Evolutionary conservation across 2,888 invertebrate species (phyloP).

Genomic region (Netelia melanura): DNA sequence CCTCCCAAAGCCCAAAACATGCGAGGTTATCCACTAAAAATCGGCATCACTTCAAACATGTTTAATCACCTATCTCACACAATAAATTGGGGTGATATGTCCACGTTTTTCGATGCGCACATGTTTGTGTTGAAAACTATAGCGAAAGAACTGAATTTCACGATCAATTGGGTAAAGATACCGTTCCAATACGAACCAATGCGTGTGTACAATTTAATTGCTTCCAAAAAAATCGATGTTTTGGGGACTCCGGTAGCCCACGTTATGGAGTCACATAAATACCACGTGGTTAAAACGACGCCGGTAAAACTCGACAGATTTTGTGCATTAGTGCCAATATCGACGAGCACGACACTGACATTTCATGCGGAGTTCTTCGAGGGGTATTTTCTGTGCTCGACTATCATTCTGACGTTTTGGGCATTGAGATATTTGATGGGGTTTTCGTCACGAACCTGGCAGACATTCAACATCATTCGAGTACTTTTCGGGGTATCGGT

Average conservation of each 20-base stretch:
- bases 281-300: slow-evolving; percentile 17
- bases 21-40: slow-evolving; percentile 64
- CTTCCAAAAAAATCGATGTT: slow-evolving; percentile 54
- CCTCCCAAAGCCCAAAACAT: slow-evolving; percentile 69
- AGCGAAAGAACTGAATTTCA: slow-evolving; percentile 67
- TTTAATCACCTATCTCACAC: too few relatives aligned
- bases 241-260: background rate
- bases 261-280: background rate
- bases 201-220: slow-evolving; percentile 3
- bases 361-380: background rate
- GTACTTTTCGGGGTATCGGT: slow-evolving; percentile 60
- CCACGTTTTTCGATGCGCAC: slow-evolving; percentile 35
- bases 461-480: slow-evolving; percentile 36
- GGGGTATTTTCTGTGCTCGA: slow-evolving; percentile 18
- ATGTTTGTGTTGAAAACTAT: slow-evolving; percentile 27
- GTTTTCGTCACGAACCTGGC: slow-evolving; percentile 58
- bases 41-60: background rate
- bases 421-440: slow-evolving; percentile 28
- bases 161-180: slow-evolving; percentile 5
- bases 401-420: slow-evolving; percentile 49
- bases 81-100: background rate
- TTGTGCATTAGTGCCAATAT: slow-evolving; percentile 61
- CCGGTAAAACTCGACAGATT: slow-evolving; percentile 28
- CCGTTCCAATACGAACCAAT: too few relatives aligned
- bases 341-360: background rate